Evolutionary conservation across 2,888 invertebrate species (phyloP), one percentile per base, ranked within the genome.

Genomic region (Pseudococcus viburni): DNA sequence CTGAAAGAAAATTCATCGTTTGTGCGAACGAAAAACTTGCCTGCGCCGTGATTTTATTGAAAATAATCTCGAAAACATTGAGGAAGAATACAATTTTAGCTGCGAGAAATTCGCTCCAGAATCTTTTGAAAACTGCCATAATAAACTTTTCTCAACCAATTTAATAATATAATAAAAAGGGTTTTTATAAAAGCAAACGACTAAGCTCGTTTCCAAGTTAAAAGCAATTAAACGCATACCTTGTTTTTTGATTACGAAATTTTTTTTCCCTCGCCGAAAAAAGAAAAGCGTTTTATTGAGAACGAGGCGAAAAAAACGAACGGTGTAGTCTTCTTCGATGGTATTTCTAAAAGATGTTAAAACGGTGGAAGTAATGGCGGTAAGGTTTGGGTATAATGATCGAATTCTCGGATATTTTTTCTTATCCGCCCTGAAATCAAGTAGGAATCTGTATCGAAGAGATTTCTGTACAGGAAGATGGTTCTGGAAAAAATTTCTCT

Each of bases 121-220:
- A 80, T 26, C 80, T 80, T 80, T 80, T 80, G 80, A 80, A 80
- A 80, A 80, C 80, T 80, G 80, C 80, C 80, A 42, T 80, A 80
- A 80, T 80, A 80, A 80, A 80, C 80, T 80, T 80, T 80, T 80
- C 42, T 80, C 80, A 80, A 80, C 80, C 80, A 80, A 80, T 80
- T 80, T 80, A 80, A 80, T 80, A 80, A 80, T 80, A 80, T 80
- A 80, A 80, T 80, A 80, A 80, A 73, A 80, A 80, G 80, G 80
- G 80, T 80, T 80, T 80, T 80, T 80, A 42, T 77, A 80, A 80
- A 80, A 80, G 80, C 80, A 80, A 80, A 80, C 80, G 80, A 80
- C 80, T 42, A 42, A 42, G 17, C 42, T 42, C n/a, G 42, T 80
- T 80, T 80, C 39, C 42, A 80, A 80, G 80, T 80, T 80, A 8